phyloP scores from a whole-genome alignment of 1,140 invertebrate species.

The Megathymus violae region DNA sequence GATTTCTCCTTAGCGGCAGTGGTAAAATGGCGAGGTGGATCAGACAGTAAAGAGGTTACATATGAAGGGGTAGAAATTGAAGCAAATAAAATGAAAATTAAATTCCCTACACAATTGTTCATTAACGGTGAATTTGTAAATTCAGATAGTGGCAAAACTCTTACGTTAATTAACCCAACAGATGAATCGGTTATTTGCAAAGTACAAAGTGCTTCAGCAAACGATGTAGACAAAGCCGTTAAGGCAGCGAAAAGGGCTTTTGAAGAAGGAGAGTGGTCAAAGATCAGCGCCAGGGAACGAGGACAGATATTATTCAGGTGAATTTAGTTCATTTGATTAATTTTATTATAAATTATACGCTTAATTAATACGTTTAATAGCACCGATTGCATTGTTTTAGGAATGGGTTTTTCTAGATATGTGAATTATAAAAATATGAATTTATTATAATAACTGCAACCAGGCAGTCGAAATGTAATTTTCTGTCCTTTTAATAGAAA shows the following conservation, averaged over 20 bases:
- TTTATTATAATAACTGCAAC: no score
- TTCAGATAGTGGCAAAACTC: constrained; percentile 86
- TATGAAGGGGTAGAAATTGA: constrained; percentile 90
- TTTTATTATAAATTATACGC: no score
- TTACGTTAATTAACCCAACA: constrained; percentile 92
- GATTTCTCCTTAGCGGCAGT: constrained; percentile 91
- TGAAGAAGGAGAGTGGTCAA: constrained; percentile 94
- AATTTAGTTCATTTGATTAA: constrained; percentile 40
- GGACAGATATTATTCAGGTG: constrained; percentile 90
- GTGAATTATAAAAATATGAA: no score
- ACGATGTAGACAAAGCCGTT: constrained; percentile 95
- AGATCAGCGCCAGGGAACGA: constrained; percentile 92
- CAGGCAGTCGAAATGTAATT: no score
- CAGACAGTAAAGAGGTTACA: constrained; percentile 79
- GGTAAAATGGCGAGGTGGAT: constrained; percentile 86
- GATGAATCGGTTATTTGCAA: constrained; percentile 93
- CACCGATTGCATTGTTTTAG: no score
- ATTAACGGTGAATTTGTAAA: constrained; percentile 96
- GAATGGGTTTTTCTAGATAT: no score
- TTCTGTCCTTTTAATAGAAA: no score
- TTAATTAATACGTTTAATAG: no score
- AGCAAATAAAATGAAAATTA: constrained; percentile 93
- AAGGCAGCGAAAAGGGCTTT: constrained; percentile 94
- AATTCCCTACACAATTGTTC: constrained; percentile 94
- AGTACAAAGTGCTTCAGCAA: constrained; percentile 89